These are phyloP conservation scores for Panthera uncia DNA, from an alignment of 2,113 vertebrate genomes.

Conservation along the genomic window DNA sequence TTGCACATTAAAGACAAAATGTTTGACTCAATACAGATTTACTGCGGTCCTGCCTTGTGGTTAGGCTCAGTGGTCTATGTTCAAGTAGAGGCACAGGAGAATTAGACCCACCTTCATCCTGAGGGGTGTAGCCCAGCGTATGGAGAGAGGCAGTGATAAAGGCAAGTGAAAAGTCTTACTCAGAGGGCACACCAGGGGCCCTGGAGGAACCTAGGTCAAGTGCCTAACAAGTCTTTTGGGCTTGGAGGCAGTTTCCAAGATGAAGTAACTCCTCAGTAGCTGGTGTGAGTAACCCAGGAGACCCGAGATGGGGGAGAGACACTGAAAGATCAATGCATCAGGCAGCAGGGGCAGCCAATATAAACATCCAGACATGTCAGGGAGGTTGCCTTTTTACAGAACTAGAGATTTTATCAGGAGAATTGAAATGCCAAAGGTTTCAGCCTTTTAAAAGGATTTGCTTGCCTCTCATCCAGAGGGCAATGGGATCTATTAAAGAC, in stretches of 20 bases:
- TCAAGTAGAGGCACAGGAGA: not conserved
- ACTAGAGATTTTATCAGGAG: not conserved
- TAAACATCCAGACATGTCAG: not conserved
- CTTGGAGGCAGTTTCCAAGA: not conserved
- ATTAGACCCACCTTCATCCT: not conserved
- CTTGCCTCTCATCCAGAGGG: not conserved
- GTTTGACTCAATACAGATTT: not conserved
- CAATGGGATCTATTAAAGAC: not conserved
- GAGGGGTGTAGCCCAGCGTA: not conserved
- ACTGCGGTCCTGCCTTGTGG: not conserved
- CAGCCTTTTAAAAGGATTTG: not conserved
- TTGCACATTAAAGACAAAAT: not conserved
- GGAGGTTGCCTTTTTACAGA: not conserved
- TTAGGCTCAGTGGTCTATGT: not conserved
- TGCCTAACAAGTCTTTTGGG: not conserved
- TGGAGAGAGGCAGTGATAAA: not conserved
- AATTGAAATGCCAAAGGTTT: slow-evolving; percentile 3
- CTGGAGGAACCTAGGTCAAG: not conserved
- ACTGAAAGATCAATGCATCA: not conserved
- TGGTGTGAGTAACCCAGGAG: not conserved
- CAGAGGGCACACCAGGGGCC: not conserved
- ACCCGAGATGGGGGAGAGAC: too few relatives aligned
- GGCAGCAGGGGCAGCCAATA: too few relatives aligned
- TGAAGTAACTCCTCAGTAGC: not conserved
- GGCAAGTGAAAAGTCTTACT: not conserved